A percentile compares a stretch with the other conserved stretches of the same genome.
Conservation (phyloP, 2,113 vertebrate genomes). For the Dasypus novemcinctus region DNA sequence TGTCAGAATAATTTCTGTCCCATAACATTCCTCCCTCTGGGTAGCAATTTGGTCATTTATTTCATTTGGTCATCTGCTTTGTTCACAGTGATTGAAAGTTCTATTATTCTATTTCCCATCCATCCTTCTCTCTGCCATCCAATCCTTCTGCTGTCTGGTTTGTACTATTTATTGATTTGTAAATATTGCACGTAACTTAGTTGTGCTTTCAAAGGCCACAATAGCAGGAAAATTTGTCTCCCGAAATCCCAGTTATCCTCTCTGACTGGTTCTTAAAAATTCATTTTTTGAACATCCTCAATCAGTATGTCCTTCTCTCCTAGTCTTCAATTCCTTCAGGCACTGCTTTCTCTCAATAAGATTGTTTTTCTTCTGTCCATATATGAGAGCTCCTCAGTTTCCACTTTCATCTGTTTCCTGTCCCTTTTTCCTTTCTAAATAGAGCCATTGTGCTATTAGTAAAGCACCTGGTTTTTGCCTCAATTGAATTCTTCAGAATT, state of each 20-base stretch:
- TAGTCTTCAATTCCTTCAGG: neutral
- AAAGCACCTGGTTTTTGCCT: neutral
- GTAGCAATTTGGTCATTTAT: neutral
- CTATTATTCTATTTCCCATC: neutral
- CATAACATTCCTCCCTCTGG: neutral
- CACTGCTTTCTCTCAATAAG: neutral
- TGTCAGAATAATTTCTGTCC: neutral
- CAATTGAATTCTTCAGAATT: neutral
- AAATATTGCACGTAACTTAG: slow-evolving; percentile 21
- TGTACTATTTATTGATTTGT: neutral
- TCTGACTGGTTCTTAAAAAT: neutral
- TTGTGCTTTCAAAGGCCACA: neutral
- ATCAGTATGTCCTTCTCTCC: neutral
- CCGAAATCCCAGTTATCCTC: neutral
- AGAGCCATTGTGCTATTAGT: neutral
- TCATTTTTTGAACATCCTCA: neutral
- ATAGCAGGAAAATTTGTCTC: neutral
- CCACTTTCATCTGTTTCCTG: neutral
- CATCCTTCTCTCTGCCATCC: neutral
- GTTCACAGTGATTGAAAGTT: neutral
- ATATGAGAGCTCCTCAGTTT: neutral
- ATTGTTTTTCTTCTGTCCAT: neutral
- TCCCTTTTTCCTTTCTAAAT: neutral
- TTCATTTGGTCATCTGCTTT: neutral
- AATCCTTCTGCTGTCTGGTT: neutral